Base-by-base conservation (phyloP, 1,140 invertebrate species). In the Tachypleus tridentatus region DNA sequence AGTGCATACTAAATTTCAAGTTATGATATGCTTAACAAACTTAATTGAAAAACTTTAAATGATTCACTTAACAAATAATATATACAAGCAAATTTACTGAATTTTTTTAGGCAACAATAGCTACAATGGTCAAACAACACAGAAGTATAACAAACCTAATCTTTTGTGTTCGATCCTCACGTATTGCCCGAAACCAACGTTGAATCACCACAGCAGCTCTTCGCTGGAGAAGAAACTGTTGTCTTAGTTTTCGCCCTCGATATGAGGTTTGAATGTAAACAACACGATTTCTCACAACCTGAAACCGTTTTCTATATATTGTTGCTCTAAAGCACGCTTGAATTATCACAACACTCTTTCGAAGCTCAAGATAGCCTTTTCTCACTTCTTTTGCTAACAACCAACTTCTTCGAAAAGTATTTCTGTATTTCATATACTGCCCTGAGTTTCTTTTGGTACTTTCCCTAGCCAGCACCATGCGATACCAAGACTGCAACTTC, bases 161-260 rank as follows among this genome's bases (percentile, higher is more conserved):
- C 29, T 29, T 29, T 29, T 29, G 29, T 2, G 29, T 29, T 29
- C 29, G 29, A 29, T 29, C 29, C 29, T 29, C 29, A 2, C 29
- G 29, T 29, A 29, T 29, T 29, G 64, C 66, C 61, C 71, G 65
- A 48, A 64, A 72, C 0, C 51, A 29, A 29, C 62, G 47, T 63
- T 76, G 75, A 59, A 76, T 69, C 5, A 56, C 64, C 7, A 70
- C 49, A 4, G 70, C 62, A 29, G 73, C 70, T 51, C 51, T n/a
- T 53, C 57, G 57, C 56, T 57, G 58, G 57, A 57, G 67, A 48
- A 51, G 4, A 57, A 54, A 67, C 57, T 69, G 49, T 53, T 64
- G 50, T 50, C 65, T 65, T 10, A 10, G 56, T 47, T 59, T 4
- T 50, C 64, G 58, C 3, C 52, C 53, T 58, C 73, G 69, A n/a